Evolutionary conservation across 2,888 invertebrate species (phyloP).

Genomic region (Nomada fucata): DNA sequence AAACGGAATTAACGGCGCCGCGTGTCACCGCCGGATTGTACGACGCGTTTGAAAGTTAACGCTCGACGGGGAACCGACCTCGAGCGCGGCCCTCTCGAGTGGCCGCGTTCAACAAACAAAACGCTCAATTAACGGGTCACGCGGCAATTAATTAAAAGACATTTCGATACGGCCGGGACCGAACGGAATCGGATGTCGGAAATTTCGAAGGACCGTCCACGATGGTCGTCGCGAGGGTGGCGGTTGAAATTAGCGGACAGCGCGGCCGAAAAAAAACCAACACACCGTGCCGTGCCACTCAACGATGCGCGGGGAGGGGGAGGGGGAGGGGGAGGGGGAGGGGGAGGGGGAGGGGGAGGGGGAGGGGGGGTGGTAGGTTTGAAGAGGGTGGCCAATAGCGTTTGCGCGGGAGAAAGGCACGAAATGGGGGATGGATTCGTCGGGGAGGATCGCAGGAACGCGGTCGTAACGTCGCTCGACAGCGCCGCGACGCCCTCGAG

Average conservation of each 20-base stretch:
- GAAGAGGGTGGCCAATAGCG: slow-evolving; percentile 55
- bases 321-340: no score
- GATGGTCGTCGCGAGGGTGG: slow-evolving; percentile 40
- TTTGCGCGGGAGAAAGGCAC: slow-evolving; percentile 61
- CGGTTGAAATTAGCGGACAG: slow-evolving; percentile 47
- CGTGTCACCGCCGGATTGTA: neutral
- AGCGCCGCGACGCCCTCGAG: slow-evolving; percentile 78
- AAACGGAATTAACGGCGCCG: neutral
- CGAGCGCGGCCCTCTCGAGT: neutral
- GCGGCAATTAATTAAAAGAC: neutral
- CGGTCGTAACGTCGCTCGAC: slow-evolving; percentile 72
- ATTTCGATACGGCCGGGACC: neutral
- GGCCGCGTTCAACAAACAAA: slow-evolving; percentile 11
- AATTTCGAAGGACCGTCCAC: slow-evolving; percentile 24
- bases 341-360: no score
- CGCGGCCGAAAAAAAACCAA: slow-evolving; percentile 46
- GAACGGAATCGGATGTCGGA: slow-evolving; percentile 1
- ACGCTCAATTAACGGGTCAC: neutral
- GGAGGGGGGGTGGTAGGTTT: no score
- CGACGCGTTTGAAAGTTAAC: slow-evolving; percentile 17
- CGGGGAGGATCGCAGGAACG: slow-evolving; percentile 64
- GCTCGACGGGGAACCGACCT: slow-evolving; percentile 7
- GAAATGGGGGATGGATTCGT: slow-evolving; percentile 56
- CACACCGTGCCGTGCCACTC: slow-evolving; percentile 35
- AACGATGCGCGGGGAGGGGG: neutral